Base-by-base conservation (phyloP, 1,140 invertebrate genomes). In the Drosophila dunni region DNA sequence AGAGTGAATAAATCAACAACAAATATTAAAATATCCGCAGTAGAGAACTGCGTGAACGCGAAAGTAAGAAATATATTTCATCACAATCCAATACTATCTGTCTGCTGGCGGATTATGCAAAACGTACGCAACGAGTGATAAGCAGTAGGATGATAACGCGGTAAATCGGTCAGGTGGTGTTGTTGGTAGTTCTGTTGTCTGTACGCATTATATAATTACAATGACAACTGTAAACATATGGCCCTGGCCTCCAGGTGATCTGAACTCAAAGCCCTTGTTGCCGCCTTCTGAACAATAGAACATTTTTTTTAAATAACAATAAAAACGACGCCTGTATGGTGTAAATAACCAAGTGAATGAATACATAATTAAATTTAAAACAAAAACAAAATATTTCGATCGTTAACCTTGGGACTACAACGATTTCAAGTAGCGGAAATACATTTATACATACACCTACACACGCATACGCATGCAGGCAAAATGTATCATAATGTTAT, bases 141-240 rank as follows among this genome's bases (percentile, higher is more conserved):
- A 53, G 60, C 50, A 57, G 15, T 29, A 15, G n/a, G 64, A 53
- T 64, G 64, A 81, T 60, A 46, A 68, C 48, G 56, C 70, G 56
- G 33, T 54, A 53, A 54, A 48, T 70, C 53, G 68, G 82, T 84
- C 81, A 84, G 81, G 81, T 70, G 75, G 75, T 70, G 81, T 82
- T 70, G 75, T 71, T 70, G 45, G 33, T 54, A 46, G 40, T 13
- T 48, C 50, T 44, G 60, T 29, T 70, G 42, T 70, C 38, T 69
- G 40, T 54, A 17, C 61, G 71, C 62, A 89, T 88, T 88, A 88
- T 88, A 88, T 88, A 88, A 88, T 75, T 64, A 70, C 54, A 61
- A 79, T 83, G 57, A 74, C 50, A 56, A 48, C 75, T 63, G 62
- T 68, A 51, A 56, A 64, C 51, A 45, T 68, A 76, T 62, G 70